Evolutionary conservation across 1,140 invertebrate genomes (phyloP), one percentile per base, ranked within the genome.

Genomic region (Lucilia cuprina): DNA sequence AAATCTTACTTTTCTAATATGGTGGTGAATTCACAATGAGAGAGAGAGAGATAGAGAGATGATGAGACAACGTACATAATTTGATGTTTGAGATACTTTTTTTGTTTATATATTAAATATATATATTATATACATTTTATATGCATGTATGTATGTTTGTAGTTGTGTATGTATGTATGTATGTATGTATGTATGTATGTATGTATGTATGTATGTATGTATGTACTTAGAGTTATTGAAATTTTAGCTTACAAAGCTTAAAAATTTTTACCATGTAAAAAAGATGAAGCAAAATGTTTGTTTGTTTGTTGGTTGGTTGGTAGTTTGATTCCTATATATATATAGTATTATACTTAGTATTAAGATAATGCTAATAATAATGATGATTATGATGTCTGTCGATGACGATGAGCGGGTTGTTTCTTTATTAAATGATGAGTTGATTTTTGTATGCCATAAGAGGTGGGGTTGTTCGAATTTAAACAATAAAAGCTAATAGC

Each of bases 21-120:
- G 77, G 77, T 80, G 77, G 77, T 80, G 77, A 80, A 80, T 80
- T 80, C 77, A 80, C 77, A 80, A 80, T 80, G 77, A 49, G 25
- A 30, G 25, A 30, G 25, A 30, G 65, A 70, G 65, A 70, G 50
- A 55, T 1, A 2, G 65, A 70, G 19, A 70, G 50, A 55, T 55
- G 50, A 41, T 41, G 41, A 41, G 5, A 41, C 41, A 5, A 41
- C 41, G 5, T n/a, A 41, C 41, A 10, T 77, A 8, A 14, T 77
- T 77, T 77, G 19, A 34, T 35, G 25, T 75, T 25, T 77, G 74
- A 77, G 74, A 77, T 77, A 77, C 74, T 77, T 77, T 77, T 34
- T 55, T 41, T 77, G 74, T 41, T 77, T 41, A 41, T 41, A 41
- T 41, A 41, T 41, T 41, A 41, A 10, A 41, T 41, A 41, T 41